Evolutionary conservation across 2,797 vertebrate species (phyloP).

Genomic region (Carduelis carduelis): DNA sequence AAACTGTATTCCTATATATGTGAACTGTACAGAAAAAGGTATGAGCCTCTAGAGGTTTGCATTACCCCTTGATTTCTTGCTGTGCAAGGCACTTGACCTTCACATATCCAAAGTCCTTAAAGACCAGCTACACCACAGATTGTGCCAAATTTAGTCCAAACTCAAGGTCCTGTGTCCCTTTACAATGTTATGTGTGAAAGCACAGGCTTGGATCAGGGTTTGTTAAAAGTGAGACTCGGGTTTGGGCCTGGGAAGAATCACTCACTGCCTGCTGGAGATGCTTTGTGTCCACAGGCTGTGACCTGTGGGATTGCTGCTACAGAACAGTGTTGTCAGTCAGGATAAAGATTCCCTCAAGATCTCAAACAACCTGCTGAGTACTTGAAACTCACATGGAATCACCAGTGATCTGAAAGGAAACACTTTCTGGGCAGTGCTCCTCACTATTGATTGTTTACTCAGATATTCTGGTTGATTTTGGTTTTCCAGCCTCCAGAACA

Average conservation of each 20-base stretch:
- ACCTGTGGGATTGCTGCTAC: neutral
- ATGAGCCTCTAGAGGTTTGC: neutral
- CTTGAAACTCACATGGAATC: neutral
- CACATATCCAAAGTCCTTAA: neutral
- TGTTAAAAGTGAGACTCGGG: neutral
- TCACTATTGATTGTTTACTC: neutral
- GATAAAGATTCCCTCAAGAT: neutral
- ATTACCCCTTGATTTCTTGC: neutral
- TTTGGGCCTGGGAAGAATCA: neutral
- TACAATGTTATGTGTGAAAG: accelerated
- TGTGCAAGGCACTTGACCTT: neutral
- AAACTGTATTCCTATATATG: neutral
- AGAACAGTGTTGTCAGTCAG: neutral
- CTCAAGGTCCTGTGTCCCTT: neutral
- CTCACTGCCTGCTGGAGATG: neutral
- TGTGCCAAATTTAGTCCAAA: neutral
- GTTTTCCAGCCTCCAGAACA: neutral
- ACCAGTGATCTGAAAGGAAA: neutral
- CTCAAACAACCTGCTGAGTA: neutral
- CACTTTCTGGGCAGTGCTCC: neutral
- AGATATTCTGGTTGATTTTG: neutral
- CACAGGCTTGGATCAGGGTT: neutral
- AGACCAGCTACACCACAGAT: accelerated
- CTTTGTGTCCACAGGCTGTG: neutral
- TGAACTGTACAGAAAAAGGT: neutral